Base-by-base conservation (phyloP, 2,797 vertebrate genomes). In the Xyrichtys novacula region DNA sequence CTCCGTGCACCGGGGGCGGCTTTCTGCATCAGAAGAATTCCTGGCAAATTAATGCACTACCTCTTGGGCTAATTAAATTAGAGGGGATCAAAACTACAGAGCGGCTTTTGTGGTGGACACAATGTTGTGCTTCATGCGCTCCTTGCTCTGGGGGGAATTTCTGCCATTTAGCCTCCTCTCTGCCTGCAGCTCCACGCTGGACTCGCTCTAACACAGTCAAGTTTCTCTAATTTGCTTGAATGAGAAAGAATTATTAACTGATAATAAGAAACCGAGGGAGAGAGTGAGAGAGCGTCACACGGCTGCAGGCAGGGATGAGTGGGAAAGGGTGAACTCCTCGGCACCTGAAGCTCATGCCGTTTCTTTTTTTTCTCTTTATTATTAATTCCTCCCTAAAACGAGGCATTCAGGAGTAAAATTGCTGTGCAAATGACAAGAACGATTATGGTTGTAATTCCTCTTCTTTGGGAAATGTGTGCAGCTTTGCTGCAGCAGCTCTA, bases 41-140 rank as follows among this genome's bases (percentile, higher is more conserved):
- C 97, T 96, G 95, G 96, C 96, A 97, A 98, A 99, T 97, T 95
- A 98, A 97, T 96, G 95, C 95, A 92, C 95, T 97, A 98, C 97
- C 96, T 98, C 97, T 98, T 95, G 95, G 97, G 95, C 96, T 98
- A 99, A 98, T 99, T 98, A 96, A 98, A 98, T 98, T 98, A 98
- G 95, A 96, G 95, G 94, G 96, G 97, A 97, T 97, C 96, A 97
- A 96, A 96, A 96, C 94, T 95, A 98, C 96, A 97, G 96, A 98
- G 95, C 93, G 84, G 96, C 96, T 97, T 98, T 98, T 97, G 96
- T 97, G 95, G 95, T 95, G 96, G 96, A 97, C 96, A 96, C 96
- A 96, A 96, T 97, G 96, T 97, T 95, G 94, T 96, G 96, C 95
- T 97, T 98, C 96, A 96, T 96, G 96, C 93, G 91, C 94, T 88